Evolutionary conservation across 2,797 vertebrate genomes (phyloP).

Genomic region (Simalia tracyae): DNA sequence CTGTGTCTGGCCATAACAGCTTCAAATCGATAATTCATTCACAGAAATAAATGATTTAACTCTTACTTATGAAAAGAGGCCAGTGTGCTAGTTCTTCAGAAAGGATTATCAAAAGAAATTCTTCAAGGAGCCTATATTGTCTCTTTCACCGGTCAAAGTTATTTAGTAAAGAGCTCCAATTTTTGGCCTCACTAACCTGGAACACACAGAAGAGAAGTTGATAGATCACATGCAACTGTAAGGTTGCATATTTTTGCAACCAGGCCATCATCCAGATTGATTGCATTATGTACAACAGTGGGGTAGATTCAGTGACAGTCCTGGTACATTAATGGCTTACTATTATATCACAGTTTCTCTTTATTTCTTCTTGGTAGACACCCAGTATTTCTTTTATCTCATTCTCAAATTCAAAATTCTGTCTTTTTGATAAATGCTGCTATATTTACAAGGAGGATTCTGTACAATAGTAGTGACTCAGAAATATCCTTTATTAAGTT

Average conservation of each 20-base stretch:
- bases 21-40: background rate
- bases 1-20: background rate
- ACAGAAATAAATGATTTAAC: background rate
- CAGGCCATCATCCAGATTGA: background rate
- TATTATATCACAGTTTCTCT: background rate
- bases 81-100: background rate
- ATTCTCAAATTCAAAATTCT: background rate
- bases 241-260: background rate
- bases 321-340: background rate
- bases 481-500: background rate
- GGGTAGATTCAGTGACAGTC: background rate
- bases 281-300: background rate
- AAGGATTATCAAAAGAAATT: slow-evolving; percentile 1
- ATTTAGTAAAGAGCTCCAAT: too few species aligned
- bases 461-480: background rate
- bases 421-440: background rate
- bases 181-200: too few species aligned
- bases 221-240: background rate
- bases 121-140: background rate
- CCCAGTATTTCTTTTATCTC: background rate
- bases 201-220: background rate
- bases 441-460: background rate
- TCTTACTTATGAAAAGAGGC: background rate
- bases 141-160: background rate
- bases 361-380: background rate